phyloP scores from a whole-genome alignment of 1,140 invertebrate species.

The Cataglyphis hispanica region DNA sequence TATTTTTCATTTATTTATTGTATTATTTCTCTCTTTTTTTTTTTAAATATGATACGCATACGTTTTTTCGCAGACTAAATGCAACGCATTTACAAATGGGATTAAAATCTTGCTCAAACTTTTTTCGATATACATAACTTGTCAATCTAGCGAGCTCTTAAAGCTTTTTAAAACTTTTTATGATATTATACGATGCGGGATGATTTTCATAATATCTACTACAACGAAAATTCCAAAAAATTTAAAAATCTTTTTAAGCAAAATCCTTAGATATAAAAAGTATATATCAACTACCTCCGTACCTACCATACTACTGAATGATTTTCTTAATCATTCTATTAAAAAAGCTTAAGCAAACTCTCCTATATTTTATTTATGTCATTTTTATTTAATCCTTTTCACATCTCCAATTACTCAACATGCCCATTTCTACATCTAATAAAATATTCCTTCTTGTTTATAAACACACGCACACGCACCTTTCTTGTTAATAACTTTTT shows the following conservation, averaged over 20 bases:
- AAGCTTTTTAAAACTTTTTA: conserved; percentile 10
- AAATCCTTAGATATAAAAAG: neutral
- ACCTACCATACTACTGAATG: no score
- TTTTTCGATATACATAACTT: conserved; percentile 13
- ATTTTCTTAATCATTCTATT: neutral
- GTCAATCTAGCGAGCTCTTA: conserved; percentile 8
- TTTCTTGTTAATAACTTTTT: no score
- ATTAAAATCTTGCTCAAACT: conserved; percentile 42
- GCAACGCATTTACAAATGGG: neutral
- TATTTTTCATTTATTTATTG: neutral
- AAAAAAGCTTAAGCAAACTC: neutral
- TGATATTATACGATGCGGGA: neutral
- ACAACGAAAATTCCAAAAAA: neutral
- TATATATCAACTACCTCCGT: no score
- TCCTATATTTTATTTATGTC: neutral
- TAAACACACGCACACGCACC: no score
- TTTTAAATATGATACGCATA: neutral
- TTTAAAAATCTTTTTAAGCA: neutral
- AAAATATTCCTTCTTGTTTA: no score
- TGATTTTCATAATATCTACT: neutral
- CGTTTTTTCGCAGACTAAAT: conserved; percentile 15
- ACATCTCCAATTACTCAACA: no score
- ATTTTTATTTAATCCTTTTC: neutral
- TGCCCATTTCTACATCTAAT: no score
- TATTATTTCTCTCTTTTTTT: neutral